A percentile compares a stretch with the other conserved stretches of the same genome.
Conservation (phyloP, 2,113 vertebrate species). For the Microcebus griseorufus region DNA sequence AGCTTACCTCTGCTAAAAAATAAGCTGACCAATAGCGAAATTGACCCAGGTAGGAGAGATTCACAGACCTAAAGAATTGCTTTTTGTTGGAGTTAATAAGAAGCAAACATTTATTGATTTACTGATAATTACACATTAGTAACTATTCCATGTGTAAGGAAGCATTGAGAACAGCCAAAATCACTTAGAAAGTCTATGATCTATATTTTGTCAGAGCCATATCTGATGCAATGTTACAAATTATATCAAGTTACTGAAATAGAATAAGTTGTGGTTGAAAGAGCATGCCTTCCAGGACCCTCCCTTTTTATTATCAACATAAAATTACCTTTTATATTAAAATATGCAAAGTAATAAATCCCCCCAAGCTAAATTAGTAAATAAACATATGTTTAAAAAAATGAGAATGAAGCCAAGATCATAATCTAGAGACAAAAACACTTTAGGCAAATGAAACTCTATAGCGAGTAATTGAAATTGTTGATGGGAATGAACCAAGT, state of each 20-base stretch:
- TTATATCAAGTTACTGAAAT: not conserved
- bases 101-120: slow-evolving; percentile 65
- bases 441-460: slow-evolving; percentile 2
- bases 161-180: not conserved
- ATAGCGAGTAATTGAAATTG: not conserved
- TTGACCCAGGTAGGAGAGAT: not conserved
- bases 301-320: not conserved
- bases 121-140: slow-evolving; percentile 43
- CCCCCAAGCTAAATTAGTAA: not conserved
- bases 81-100: slow-evolving; percentile 51
- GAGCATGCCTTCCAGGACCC: not conserved
- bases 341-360: not conserved
- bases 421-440: not conserved
- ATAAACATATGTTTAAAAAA: not conserved
- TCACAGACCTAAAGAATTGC: not conserved
- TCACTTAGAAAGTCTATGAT: not conserved
- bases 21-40: not conserved
- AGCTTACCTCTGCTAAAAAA: not conserved
- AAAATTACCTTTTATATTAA: not conserved
- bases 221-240: not conserved
- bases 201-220: not conserved
- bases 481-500: not conserved
- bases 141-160: not conserved
- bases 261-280: not conserved
- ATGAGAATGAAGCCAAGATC: not conserved